Percentiles rank a stretch among this genome's conserved stretches.
phyloP scores from a whole-genome alignment of 1,140 invertebrate genomes.

The Drosophila malerkotliana region DNA sequence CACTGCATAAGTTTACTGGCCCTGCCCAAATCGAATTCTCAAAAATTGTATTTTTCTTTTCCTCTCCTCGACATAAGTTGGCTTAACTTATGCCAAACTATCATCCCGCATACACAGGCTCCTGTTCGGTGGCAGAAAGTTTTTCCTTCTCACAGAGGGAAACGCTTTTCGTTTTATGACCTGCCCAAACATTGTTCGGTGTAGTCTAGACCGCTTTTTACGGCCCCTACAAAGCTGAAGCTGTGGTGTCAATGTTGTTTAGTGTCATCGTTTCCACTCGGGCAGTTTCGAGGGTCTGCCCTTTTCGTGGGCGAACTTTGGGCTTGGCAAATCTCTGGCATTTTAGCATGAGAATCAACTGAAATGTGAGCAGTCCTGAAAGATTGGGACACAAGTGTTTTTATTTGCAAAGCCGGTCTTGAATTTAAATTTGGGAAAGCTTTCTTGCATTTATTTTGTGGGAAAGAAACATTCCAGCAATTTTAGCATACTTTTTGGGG shows the following conservation, averaged over 20 bases:
- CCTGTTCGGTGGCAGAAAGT: slow-evolving; percentile 45
- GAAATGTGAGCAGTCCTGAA: slow-evolving; percentile 46
- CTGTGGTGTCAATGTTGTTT: slow-evolving; percentile 76
- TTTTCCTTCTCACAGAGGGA: slow-evolving; percentile 42
- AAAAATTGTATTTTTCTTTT: slow-evolving; percentile 40
- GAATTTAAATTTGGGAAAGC: slow-evolving; percentile 23
- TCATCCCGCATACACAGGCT: slow-evolving; percentile 31
- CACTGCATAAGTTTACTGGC: slow-evolving; percentile 37
- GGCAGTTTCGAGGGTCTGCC: slow-evolving; percentile 54
- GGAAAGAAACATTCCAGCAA: neutral
- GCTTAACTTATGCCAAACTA: slow-evolving; percentile 57
- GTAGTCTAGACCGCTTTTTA: slow-evolving; percentile 75
- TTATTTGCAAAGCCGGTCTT: slow-evolving; percentile 20
- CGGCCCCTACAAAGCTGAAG: slow-evolving; percentile 48
- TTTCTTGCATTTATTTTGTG: slow-evolving; percentile 2
- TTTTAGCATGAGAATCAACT: slow-evolving; percentile 65
- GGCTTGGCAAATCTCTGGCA: slow-evolving; percentile 28
- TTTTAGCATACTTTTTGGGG: slow-evolving; percentile 1
- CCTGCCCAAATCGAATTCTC: slow-evolving; percentile 58
- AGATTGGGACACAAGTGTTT: slow-evolving; percentile 10
- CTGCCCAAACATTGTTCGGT: slow-evolving; percentile 46
- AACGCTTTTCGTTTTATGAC: slow-evolving; percentile 62
- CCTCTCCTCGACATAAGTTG: slow-evolving; percentile 29
- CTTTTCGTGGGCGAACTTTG: slow-evolving; percentile 23
- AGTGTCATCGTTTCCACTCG: slow-evolving; percentile 60